Evolutionary conservation across 2,113 vertebrate species (phyloP).

Genomic region (Patagioenas fasciata): DNA sequence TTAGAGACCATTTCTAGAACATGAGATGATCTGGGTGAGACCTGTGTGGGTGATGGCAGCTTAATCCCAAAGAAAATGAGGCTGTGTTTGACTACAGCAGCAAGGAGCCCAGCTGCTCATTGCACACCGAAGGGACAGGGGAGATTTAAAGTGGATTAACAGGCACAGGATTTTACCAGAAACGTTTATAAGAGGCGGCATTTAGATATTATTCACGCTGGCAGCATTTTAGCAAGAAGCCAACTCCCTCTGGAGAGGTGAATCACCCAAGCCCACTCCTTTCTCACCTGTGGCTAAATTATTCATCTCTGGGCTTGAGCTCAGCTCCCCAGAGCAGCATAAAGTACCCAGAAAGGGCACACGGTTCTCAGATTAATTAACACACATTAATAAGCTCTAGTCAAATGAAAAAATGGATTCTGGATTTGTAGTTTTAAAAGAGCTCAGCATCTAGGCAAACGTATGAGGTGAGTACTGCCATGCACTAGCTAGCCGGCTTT

Average conservation of each 20-base stretch:
- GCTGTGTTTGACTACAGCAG: neutral
- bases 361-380: neutral
- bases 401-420: neutral
- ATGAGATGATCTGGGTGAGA: neutral
- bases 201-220: neutral
- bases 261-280: neutral
- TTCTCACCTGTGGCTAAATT: neutral
- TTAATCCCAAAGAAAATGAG: neutral
- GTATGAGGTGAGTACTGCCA: accelerated
- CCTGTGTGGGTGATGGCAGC: neutral
- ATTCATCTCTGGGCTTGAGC: neutral
- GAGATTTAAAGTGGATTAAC: neutral
- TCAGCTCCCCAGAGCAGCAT: neutral
- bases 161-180: neutral
- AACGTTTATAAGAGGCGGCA: neutral
- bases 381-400: neutral
- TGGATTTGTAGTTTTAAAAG: neutral
- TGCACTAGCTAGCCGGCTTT: accelerated
- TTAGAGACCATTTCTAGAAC: neutral
- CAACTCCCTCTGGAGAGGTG: neutral
- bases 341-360: neutral
- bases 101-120: neutral
- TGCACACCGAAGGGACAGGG: neutral
- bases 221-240: neutral
- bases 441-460: neutral